A percentile compares a stretch with the other conserved stretches of the same genome.
These are phyloP conservation scores for Oscheius sp. DNA, from an alignment of 2,888 invertebrate genomes.

Conservation along the genomic window DNA sequence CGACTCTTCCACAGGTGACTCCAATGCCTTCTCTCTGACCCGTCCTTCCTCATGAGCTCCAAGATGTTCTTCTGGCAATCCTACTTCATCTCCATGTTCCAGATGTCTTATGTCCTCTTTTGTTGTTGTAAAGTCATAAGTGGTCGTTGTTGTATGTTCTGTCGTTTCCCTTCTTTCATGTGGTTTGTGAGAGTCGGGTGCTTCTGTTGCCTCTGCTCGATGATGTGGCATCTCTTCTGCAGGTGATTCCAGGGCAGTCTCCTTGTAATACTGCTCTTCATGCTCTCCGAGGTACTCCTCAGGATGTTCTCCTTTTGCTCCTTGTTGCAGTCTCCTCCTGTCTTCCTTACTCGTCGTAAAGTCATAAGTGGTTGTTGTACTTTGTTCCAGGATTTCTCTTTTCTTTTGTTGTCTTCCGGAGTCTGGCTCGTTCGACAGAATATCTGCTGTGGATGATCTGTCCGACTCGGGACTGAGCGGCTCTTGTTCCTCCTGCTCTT, in stretches of 20 bases:
- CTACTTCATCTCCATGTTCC: constrained; percentile 16
- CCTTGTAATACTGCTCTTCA: not conserved
- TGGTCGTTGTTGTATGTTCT: constrained; percentile 9
- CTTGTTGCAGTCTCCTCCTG: constrained; percentile 79
- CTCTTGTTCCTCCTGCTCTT: constrained; percentile 18
- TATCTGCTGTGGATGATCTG: constrained; percentile 3
- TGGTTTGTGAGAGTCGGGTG: not conserved
- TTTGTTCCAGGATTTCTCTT: constrained; percentile 14
- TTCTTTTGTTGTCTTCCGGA: not conserved
- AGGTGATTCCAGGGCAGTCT: constrained; percentile 18
- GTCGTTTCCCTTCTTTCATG: not conserved
- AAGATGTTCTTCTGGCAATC: not conserved
- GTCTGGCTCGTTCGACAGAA: not conserved
- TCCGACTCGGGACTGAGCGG: constrained; percentile 17
- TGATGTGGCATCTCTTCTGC: not conserved
- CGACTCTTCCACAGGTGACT: not conserved
- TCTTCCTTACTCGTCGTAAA: constrained; percentile 17
- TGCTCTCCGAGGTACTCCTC: constrained; percentile 80
- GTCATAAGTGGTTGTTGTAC: constrained; percentile 11
- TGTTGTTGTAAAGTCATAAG: constrained; percentile 17
- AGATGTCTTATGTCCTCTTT: not conserved
- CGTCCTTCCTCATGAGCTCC: not conserved
- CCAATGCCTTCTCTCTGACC: not conserved
- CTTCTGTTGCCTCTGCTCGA: not conserved
- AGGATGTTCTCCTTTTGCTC: constrained; percentile 90